A percentile compares a stretch with the other conserved stretches of the same genome.
Evolutionary conservation across 1,140 invertebrate genomes (phyloP).

Genomic region (Listronotus oregonensis): DNA sequence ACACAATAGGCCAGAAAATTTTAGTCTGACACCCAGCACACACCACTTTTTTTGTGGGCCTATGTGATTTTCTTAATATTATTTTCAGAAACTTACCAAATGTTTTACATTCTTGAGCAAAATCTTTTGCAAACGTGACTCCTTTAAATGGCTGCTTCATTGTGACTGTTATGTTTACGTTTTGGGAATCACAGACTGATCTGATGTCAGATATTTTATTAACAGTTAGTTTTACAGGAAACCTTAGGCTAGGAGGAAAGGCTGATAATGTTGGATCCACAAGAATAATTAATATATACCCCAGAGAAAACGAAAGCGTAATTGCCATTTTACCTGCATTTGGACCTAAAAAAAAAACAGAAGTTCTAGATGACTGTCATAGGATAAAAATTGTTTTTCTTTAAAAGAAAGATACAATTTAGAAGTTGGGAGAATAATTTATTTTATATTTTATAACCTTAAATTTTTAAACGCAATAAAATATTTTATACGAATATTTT

Average conservation of each 20-base stretch:
- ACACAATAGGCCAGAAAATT: no score
- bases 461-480: no score
- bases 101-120: constrained; percentile 67
- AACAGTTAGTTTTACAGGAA: constrained; percentile 33
- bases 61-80: no score
- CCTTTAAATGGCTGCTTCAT: constrained; percentile 70
- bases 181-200: constrained; percentile 47
- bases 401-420: no score
- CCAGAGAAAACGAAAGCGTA: not conserved
- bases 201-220: constrained; percentile 48
- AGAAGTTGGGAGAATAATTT: no score
- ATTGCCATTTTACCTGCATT: constrained; percentile 16
- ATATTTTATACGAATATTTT: no score
- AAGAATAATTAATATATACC: constrained; percentile 11
- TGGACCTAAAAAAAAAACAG: constrained; percentile 17
- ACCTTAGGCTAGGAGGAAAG: constrained; percentile 44
- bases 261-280: constrained; percentile 28
- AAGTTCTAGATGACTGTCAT: no score
- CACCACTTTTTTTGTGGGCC: no score
- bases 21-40: no score
- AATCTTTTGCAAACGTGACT: constrained; percentile 71
- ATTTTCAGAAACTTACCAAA: constrained; percentile 61
- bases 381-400: no score
- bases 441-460: no score
- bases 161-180: constrained; percentile 49